Evolutionary conservation across 2,113 vertebrate species (phyloP).

Genomic region (Aythya baeri): DNA sequence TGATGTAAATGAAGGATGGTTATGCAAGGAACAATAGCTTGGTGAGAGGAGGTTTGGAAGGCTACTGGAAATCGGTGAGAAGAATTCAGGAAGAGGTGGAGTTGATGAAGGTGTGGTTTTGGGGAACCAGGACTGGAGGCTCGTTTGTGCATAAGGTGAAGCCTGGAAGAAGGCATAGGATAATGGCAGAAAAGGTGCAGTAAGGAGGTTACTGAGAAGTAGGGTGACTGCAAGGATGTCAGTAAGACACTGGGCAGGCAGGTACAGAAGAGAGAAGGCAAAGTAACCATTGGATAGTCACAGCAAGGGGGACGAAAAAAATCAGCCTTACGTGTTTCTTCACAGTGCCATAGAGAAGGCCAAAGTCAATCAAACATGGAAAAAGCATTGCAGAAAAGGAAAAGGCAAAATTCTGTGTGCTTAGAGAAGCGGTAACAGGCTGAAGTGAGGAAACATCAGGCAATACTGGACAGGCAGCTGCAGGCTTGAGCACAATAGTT

Average conservation of each 20-base stretch:
- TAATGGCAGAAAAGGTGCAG: neutral
- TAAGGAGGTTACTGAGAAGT: neutral
- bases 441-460: neutral
- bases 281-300: neutral
- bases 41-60: slow-evolving; percentile 5
- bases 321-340: neutral
- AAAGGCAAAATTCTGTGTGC: neutral
- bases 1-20: neutral
- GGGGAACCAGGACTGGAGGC: neutral
- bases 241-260: neutral
- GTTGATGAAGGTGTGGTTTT: neutral
- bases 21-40: neutral
- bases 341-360: neutral
- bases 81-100: neutral
- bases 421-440: neutral
- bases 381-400: neutral
- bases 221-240: neutral
- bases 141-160: neutral
- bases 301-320: neutral
- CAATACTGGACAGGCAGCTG: neutral
- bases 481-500: accelerated
- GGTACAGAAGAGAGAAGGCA: neutral
- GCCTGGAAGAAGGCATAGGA: neutral
- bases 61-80: neutral
- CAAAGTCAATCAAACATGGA: neutral